Base-by-base conservation (phyloP, 64 coral and sea anemone genomes). In the Montipora sp. region DNA sequence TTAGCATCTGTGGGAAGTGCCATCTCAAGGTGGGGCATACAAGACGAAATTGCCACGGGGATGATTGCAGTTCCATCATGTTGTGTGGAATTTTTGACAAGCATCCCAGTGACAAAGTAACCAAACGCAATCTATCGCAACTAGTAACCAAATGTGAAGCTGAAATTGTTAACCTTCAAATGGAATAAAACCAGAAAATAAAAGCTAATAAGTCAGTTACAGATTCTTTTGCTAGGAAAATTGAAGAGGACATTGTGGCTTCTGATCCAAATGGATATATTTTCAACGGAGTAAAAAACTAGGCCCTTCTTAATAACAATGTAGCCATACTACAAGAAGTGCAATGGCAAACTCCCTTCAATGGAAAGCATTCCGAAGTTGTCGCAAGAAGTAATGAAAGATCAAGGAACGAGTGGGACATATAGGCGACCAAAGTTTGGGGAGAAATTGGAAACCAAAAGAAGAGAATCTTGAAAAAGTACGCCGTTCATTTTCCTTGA, bases 241-340 rank as follows among this genome's bases (percentile, higher is more conserved):
- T 87, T 73, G 84, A 87, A 68, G 84, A 45, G 15, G 84, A 87
- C 48, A 87, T 87, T 24, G 66, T 87, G 19, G 46, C 3, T 46
- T 73, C 84, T 49, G 48, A 87, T 73, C 84, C 84, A 73, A 68
- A 87, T 87, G 10, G 61, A 86, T 86, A 86, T 45, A 71, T 86
- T 69, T 66, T 86, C 10, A 86, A 86, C 46, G 83, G 83, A 67
- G 84, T 87, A 50, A 87, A 87, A 87, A 73, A 87, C 69, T 87
- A 3, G 48, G 48, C 18, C 5, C 84, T 75, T 15, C 44, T 87
- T 4, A 87, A 87, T 15, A 66, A 87, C 22, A 63, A 87, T 49
- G 14, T 72, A 7, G 83, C 83, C n/a, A 43, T 87, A 22, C 48
- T 87, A 47, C 83, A 87, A 15, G 73, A 87, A 87, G 43, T 87